These are phyloP conservation scores for Pelagia noctiluca DNA, from an alignment of 30 jellyfish, hydroid and myxozoan species.

Conservation along the genomic window DNA sequence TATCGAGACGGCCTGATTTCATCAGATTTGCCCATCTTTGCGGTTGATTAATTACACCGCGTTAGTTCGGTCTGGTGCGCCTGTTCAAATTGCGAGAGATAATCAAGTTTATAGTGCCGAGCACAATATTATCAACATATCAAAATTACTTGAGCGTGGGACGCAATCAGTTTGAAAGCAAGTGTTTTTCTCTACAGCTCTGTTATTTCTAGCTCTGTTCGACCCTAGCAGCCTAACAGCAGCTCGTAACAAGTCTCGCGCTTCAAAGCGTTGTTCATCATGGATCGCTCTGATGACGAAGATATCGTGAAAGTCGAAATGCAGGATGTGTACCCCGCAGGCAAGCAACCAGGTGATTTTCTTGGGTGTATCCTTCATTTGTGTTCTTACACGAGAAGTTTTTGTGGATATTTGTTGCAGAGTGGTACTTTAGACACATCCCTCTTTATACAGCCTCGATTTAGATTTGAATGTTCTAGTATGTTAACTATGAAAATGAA, in stretches of 20 bases:
- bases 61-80: conserved; percentile 85
- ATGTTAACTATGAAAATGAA: no score
- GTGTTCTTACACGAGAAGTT: no score
- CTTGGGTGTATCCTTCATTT: no score
- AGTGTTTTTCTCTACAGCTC: conserved; percentile 25
- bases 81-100: conserved; percentile 69
- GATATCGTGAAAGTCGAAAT: conserved; percentile 73
- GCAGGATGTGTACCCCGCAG: conserved; percentile 76
- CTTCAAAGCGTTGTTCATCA: conserved; percentile 8
- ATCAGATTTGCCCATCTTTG: conserved; percentile 75
- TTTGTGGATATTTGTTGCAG: no score
- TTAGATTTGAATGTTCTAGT: no score
- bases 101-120: conserved; percentile 56
- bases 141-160: conserved; percentile 79
- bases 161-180: conserved; percentile 44
- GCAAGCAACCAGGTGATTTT: conserved; percentile 54
- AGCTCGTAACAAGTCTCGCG: neutral
- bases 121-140: conserved; percentile 79
- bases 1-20: conserved; percentile 73
- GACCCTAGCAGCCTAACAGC: neutral
- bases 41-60: conserved; percentile 84
- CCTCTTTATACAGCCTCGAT: no score
- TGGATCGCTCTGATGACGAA: conserved; percentile 60
- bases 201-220: neutral
- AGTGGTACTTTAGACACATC: no score